A percentile compares a stretch with the other conserved stretches of the same genome.
Conservation (phyloP, 2,113 vertebrate genomes). For the Tringa solitaria region DNA sequence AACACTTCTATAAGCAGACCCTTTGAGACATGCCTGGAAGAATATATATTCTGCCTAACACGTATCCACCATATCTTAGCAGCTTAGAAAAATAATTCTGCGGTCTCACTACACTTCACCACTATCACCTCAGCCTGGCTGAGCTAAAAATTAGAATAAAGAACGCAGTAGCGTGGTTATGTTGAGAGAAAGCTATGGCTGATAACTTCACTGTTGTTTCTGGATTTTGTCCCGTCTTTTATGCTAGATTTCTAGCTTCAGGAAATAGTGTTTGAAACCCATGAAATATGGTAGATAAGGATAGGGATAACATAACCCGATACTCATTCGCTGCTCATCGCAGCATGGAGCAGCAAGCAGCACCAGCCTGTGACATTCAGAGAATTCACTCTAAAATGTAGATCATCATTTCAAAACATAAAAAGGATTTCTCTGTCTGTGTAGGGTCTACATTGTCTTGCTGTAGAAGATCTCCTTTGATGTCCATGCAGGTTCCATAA, state of each 20-base stretch:
- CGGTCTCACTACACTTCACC: neutral
- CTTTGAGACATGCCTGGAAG: conserved; percentile 21
- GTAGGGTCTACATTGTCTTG: neutral
- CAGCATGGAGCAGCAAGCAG: neutral
- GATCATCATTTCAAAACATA: neutral
- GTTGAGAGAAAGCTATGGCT: neutral
- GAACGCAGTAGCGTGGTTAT: neutral
- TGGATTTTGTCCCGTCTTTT: neutral
- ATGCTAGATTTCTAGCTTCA: neutral
- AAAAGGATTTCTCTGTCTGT: neutral
- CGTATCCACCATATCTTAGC: neutral
- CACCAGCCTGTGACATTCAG: neutral
- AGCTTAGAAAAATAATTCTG: conserved; percentile 42
- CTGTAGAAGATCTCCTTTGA: conserved; percentile 3
- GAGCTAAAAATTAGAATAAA: conserved; percentile 1
- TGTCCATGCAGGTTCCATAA: neutral
- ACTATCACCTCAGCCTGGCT: conserved; percentile 5
- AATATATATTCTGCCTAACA: conserved; percentile 28
- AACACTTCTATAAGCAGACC: conserved; percentile 5
- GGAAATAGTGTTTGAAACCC: conserved; percentile 12
- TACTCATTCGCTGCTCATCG: neutral
- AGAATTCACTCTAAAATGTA: neutral
- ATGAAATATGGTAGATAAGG: neutral
- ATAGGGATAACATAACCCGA: neutral
- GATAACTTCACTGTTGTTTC: conserved; percentile 15